Conservation (phyloP, 1,140 invertebrate genomes). For the Drosophila paulistorum region DNA sequence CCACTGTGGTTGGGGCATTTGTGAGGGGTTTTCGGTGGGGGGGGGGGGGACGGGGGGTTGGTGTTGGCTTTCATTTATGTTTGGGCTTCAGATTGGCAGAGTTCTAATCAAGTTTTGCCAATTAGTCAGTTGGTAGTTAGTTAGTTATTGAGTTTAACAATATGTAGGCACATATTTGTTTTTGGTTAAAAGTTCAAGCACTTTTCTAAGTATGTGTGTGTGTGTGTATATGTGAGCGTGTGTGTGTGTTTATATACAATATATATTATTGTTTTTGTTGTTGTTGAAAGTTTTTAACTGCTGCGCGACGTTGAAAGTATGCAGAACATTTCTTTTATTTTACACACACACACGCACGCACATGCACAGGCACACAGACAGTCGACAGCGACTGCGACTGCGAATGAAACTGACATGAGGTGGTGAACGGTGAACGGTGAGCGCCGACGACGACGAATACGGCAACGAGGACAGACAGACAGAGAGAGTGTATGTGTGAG, state of each 20-base stretch:
- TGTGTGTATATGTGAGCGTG: conserved; percentile 17
- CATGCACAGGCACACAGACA: background rate
- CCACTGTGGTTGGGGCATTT: background rate
- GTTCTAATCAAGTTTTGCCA: no score
- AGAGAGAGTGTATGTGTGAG: conserved; percentile 44
- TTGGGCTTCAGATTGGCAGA: no score
- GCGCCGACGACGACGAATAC: background rate
- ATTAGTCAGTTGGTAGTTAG: no score
- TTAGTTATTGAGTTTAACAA: no score
- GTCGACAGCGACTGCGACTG: conserved; percentile 7
- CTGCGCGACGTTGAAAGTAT: conserved; percentile 17
- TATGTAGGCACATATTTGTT: background rate
- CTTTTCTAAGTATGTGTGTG: conserved; percentile 15
- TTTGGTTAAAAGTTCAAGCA: background rate
- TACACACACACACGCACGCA: conserved; percentile 34
- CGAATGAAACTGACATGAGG: conserved; percentile 20
- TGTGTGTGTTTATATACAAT: conserved; percentile 20
- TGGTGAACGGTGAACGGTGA: conserved; percentile 3
- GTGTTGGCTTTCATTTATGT: no score
- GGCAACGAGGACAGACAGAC: conserved; percentile 31
- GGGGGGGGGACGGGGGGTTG: no score
- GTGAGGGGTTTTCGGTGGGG: no score
- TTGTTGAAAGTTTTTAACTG: conserved; percentile 24
- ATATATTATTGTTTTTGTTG: conserved; percentile 1
- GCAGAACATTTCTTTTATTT: conserved; percentile 8